These are phyloP conservation scores for Atopsyche davidsoni DNA, from an alignment of 1,140 invertebrate species.

Conservation along the genomic window DNA sequence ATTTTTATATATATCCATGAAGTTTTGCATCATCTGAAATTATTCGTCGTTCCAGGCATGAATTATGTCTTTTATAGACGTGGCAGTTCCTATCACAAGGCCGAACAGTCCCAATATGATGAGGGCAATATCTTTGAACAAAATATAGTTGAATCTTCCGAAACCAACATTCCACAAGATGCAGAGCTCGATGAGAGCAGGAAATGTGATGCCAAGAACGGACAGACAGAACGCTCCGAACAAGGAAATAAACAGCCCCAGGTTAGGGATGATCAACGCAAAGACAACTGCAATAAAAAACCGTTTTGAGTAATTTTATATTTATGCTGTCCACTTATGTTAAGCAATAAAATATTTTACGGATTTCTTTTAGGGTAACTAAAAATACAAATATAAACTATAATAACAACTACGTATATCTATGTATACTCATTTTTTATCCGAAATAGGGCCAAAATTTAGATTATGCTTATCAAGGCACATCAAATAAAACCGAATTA, in stretches of 20 bases:
- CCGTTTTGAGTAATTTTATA: constrained; percentile 33
- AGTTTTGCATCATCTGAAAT: no score
- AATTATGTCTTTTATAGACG: constrained; percentile 27
- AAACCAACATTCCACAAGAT: constrained; percentile 49
- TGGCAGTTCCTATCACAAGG: constrained; percentile 43
- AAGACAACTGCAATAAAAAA: constrained; percentile 57
- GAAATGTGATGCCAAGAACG: constrained; percentile 75
- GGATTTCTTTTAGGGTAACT: neutral
- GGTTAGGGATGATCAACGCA: constrained; percentile 65
- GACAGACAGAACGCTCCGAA: constrained; percentile 78
- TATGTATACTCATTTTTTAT: constrained; percentile 36
- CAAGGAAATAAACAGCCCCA: constrained; percentile 79
- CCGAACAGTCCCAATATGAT: constrained; percentile 48
- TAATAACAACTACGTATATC: constrained; percentile 41
- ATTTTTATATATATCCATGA: no score
- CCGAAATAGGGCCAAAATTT: no score
- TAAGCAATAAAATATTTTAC: neutral
- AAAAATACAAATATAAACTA: constrained; percentile 59
- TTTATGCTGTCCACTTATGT: neutral
- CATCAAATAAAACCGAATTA: no score
- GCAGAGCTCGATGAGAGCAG: constrained; percentile 73
- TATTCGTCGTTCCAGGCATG: no score
- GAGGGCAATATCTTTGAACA: constrained; percentile 52
- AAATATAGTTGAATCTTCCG: constrained; percentile 39
- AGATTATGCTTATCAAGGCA: no score